phyloP scores from a whole-genome alignment of 2,888 invertebrate species.

The Ellobium chinense region DNA sequence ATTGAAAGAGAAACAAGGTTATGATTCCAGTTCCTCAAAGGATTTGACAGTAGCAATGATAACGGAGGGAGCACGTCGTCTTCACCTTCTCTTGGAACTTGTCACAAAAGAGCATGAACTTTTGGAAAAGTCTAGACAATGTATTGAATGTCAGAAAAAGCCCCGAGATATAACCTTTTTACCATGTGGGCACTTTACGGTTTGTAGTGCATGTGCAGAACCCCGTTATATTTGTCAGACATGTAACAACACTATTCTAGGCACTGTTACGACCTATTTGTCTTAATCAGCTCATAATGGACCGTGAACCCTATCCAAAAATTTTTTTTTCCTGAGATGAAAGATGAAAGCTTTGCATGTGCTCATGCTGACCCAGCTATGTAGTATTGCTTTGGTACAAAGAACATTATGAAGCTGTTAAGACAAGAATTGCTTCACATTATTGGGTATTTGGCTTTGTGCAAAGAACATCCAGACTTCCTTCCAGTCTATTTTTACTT shows the following conservation, averaged over 20 bases:
- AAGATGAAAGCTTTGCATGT: too few species aligned
- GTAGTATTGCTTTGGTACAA: too few species aligned
- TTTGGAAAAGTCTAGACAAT: conserved; percentile 17
- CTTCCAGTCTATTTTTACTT: too few species aligned
- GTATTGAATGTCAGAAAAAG: neutral
- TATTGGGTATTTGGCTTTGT: neutral
- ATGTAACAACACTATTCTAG: conserved; percentile 8
- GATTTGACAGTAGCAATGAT: too few species aligned
- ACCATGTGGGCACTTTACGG: conserved; percentile 33
- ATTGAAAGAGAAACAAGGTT: neutral
- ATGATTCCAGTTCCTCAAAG: neutral
- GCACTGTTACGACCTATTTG: conserved; percentile 26
- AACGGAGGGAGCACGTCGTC: neutral
- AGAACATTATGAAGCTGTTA: too few species aligned
- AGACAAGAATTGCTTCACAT: neutral
- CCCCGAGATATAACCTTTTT: conserved; percentile 31
- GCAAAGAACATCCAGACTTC: too few species aligned
- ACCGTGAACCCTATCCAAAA: too few species aligned
- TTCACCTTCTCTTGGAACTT: neutral
- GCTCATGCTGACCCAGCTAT: too few species aligned
- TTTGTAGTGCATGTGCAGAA: conserved; percentile 12
- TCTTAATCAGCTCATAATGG: too few species aligned
- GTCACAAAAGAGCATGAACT: conserved; percentile 9
- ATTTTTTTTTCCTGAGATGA: too few species aligned
- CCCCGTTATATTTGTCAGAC: conserved; percentile 10